Evolutionary conservation across 2,888 invertebrate species (phyloP).

Genomic region (Orthonychiurus folsomi): DNA sequence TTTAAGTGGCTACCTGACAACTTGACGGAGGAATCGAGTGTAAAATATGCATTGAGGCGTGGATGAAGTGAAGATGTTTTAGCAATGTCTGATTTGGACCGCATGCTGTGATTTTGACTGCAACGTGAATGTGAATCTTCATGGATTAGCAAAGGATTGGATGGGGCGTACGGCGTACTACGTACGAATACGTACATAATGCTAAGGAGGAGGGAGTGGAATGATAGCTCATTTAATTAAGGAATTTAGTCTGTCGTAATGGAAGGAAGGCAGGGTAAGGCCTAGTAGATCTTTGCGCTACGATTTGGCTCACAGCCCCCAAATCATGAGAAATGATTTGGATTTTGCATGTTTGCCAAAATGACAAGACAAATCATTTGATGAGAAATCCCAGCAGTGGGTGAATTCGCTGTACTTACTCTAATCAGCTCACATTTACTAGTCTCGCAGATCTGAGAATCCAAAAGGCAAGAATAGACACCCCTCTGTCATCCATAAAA

Average conservation of each 20-base stretch:
- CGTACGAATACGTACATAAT: too few relatives aligned
- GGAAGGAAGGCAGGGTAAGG: background rate
- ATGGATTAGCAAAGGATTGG: too few relatives aligned
- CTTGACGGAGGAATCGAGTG: too few relatives aligned
- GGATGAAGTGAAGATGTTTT: background rate
- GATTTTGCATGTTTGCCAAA: background rate
- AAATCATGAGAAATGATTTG: background rate
- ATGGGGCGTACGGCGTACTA: too few relatives aligned
- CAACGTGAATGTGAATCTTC: background rate
- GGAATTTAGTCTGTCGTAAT: background rate
- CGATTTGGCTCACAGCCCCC: too few relatives aligned
- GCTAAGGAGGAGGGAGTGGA: background rate
- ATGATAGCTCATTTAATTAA: constrained; percentile 1
- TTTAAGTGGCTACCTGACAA: background rate
- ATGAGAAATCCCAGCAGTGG: background rate
- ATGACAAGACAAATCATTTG: constrained; percentile 1
- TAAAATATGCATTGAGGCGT: background rate
- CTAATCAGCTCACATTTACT: background rate
- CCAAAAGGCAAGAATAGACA: background rate
- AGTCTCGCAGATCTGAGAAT: too few relatives aligned
- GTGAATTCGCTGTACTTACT: background rate
- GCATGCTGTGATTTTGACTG: background rate
- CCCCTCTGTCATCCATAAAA: background rate
- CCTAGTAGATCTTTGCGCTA: background rate
- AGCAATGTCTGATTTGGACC: background rate